Evolutionary conservation across 1,140 invertebrate species (phyloP).

Genomic region (Lasaia peninsularis): DNA sequence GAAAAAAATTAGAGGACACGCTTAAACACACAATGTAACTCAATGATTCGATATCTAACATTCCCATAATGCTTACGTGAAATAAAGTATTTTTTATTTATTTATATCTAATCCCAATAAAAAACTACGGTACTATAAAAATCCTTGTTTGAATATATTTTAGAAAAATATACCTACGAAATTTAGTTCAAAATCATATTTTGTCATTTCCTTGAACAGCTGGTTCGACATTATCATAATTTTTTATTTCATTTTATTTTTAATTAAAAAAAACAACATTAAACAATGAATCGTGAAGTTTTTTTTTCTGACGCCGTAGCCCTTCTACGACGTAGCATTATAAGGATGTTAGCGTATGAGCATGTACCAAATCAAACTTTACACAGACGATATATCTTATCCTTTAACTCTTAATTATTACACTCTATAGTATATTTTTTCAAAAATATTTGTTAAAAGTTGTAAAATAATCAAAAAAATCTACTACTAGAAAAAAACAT

Average conservation of each 20-base stretch:
- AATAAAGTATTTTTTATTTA: not conserved
- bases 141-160: too few species aligned
- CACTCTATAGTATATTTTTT: not conserved
- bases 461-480: not conserved
- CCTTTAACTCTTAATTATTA: slow-evolving; percentile 8
- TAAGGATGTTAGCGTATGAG: not conserved
- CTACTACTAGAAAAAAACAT: slow-evolving; percentile 7
- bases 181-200: too few species aligned
- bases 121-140: too few species aligned
- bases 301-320: not conserved
- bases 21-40: not conserved
- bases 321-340: slow-evolving; percentile 1
- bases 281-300: too few species aligned
- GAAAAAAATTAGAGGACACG: not conserved
- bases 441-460: not conserved
- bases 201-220: too few species aligned
- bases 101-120: not conserved
- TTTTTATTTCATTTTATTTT: too few species aligned
- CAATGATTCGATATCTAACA: not conserved
- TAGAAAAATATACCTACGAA: too few species aligned
- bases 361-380: not conserved
- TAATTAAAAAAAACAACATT: too few species aligned
- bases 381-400: slow-evolving; percentile 12
- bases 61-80: not conserved
- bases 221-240: too few species aligned